These are phyloP conservation scores for Philopedon plagiatum DNA, from an alignment of 2,888 invertebrate genomes.

Conservation along the genomic window DNA sequence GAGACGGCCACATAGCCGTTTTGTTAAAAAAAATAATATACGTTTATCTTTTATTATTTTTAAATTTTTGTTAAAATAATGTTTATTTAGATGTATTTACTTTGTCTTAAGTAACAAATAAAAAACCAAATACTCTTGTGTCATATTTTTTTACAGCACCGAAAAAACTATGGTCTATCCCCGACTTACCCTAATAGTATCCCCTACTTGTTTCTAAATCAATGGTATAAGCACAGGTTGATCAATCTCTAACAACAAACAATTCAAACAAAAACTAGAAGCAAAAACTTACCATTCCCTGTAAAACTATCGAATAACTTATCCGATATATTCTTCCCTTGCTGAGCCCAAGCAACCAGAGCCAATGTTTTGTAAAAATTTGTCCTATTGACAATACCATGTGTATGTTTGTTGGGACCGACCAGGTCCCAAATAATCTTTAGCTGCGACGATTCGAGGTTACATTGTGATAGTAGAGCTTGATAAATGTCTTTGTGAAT, in stretches of 20 bases:
- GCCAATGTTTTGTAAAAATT: slow-evolving; percentile 73
- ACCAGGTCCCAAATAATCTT: slow-evolving; percentile 73
- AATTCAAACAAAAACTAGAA: background rate
- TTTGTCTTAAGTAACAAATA: too few species aligned
- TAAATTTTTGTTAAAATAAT: too few species aligned
- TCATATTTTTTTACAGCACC: too few species aligned
- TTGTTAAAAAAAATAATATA: too few species aligned
- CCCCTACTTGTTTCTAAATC: too few species aligned
- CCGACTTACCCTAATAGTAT: too few species aligned
- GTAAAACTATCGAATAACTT: slow-evolving; percentile 72
- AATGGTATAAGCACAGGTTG: too few species aligned
- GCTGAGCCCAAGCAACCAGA: slow-evolving; percentile 73
- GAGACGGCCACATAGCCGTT: too few species aligned
- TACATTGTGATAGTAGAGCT: slow-evolving; percentile 70
- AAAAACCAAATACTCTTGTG: too few species aligned
- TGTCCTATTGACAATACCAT: slow-evolving; percentile 70
- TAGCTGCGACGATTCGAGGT: slow-evolving; percentile 69
- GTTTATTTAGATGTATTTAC: too few species aligned
- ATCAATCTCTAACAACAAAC: background rate
- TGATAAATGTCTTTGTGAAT: slow-evolving; percentile 72
- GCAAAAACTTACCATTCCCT: slow-evolving; percentile 63
- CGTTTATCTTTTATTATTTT: too few species aligned
- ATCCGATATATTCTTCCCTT: slow-evolving; percentile 72
- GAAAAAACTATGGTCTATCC: too few species aligned
- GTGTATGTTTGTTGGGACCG: slow-evolving; percentile 66